phyloP scores from a whole-genome alignment of 2,113 vertebrate genomes.

The Panurus biarmicus region DNA sequence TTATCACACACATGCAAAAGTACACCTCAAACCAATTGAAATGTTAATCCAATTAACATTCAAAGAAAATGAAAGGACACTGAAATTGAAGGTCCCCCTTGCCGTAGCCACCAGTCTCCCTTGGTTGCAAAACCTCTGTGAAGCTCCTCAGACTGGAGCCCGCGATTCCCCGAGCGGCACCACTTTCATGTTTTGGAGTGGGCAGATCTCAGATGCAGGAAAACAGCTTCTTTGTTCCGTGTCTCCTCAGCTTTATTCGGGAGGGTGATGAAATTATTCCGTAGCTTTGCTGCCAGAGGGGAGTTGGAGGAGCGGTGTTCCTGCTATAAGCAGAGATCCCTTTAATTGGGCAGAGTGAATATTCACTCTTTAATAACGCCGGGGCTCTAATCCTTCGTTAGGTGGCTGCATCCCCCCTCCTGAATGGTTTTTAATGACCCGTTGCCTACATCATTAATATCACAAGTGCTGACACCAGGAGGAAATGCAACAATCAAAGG shows the following conservation, averaged over 20 bases:
- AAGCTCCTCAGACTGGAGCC: not conserved
- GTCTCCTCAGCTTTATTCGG: not conserved
- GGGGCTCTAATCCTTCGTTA: slow-evolving; percentile 47
- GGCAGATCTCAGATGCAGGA: not conserved
- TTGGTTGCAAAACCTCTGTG: not conserved
- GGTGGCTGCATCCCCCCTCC: not conserved
- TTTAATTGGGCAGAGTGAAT: slow-evolving; percentile 59
- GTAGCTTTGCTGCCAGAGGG: slow-evolving; percentile 30
- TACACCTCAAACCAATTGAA: not conserved
- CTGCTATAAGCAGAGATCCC: not conserved
- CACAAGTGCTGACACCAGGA: slow-evolving; percentile 42
- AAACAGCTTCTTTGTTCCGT: not conserved
- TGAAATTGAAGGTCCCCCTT: not conserved
- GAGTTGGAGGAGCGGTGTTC: not conserved
- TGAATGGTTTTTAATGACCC: slow-evolving; percentile 43
- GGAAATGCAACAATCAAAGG: slow-evolving; percentile 48
- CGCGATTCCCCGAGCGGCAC: accelerated
- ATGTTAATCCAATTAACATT: slow-evolving; percentile 27
- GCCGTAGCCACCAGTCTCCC: not conserved
- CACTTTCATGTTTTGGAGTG: not conserved
- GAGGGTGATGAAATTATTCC: slow-evolving; percentile 33
- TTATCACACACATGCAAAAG: not conserved
- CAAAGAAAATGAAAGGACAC: not conserved
- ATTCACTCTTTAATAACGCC: slow-evolving; percentile 18
- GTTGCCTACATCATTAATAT: slow-evolving; percentile 40